Evolutionary conservation across 2,113 vertebrate genomes (phyloP), one percentile per base, ranked within the genome.

Genomic region (Brevimyrus niger): DNA sequence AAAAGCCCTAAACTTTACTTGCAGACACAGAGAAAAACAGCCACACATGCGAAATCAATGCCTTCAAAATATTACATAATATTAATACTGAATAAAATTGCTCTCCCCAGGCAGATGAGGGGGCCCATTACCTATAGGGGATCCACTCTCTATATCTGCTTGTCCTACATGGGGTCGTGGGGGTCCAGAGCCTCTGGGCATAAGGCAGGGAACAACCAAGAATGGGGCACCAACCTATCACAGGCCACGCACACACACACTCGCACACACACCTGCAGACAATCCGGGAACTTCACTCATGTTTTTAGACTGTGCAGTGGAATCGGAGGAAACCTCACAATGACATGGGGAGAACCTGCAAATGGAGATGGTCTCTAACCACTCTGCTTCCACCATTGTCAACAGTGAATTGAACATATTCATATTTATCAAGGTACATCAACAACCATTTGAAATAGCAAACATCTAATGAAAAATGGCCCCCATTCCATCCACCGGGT

Each of bases 1-100:
- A 85, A 91, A 91, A 90, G 73, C 27, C 19, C 27, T 2, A 11
- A 31, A 27, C 84, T 15, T 17, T 38, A 51, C 31, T 87, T 51
- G 47, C 85, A 87, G 48, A 4, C 85, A 27, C 1, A 87, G n/a
- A 35, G 48, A 15, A 9, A 19, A 87, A 38, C 85, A 47, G 50
- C 11, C 11, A 46, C 38, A 23, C 42, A 46, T 19, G 17, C 38
- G 35, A 15, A 87, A 35, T 27, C n/a, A 13, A 27, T 31, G 61
- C 61, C 61, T 69, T 69, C n/a, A 69, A 69, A 69, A 69, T 69
- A 69, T 31, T 42, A 19, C 42, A 8, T 42, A 38, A 80, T 17
- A 80, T 80, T 42, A 42, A 42, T 42, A 42, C 73, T 42, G 73
- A 42, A 27, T 65, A 65, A 65, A 69, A 69, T 69, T 0, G 3